Conservation (phyloP, 2,888 invertebrate species). For the Alitta virens region DNA sequence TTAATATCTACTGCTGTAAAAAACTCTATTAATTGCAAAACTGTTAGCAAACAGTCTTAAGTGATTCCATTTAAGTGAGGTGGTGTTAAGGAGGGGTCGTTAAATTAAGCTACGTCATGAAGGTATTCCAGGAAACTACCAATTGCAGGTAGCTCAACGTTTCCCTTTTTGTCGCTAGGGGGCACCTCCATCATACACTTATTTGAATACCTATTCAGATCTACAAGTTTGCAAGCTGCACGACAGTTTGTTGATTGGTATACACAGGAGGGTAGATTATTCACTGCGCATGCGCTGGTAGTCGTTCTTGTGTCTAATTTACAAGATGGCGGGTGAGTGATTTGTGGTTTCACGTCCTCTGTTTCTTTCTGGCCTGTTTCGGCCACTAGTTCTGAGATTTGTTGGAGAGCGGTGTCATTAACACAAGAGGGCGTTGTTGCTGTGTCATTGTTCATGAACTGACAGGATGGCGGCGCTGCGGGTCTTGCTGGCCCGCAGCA, state of each 20-base stretch:
- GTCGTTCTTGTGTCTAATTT: not conserved
- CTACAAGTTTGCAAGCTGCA: no score
- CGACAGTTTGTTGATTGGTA: not conserved
- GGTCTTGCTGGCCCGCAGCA: not conserved
- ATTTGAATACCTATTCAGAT: not conserved
- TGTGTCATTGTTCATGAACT: not conserved
- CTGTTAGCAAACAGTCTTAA: no score
- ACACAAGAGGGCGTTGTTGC: not conserved
- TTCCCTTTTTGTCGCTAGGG: slow-evolving; percentile 14
- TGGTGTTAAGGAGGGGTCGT: no score
- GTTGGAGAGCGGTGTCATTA: not conserved
- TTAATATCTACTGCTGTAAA: no score
- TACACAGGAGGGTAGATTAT: not conserved
- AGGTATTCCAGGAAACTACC: slow-evolving; percentile 40
- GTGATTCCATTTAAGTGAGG: no score
- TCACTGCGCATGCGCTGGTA: not conserved
- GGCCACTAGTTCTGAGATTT: not conserved
- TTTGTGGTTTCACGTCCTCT: not conserved
- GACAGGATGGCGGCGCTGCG: not conserved
- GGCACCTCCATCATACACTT: not conserved
- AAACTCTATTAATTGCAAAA: no score
- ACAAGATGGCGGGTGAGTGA: not conserved
- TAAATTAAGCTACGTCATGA: slow-evolving; percentile 27
- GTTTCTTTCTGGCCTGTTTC: not conserved
- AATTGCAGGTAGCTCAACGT: slow-evolving; percentile 34